A percentile compares a stretch with the other conserved stretches of the same genome.
These are phyloP conservation scores for Eupsilia transversa DNA, from an alignment of 2,888 invertebrate genomes.

Conservation along the genomic window DNA sequence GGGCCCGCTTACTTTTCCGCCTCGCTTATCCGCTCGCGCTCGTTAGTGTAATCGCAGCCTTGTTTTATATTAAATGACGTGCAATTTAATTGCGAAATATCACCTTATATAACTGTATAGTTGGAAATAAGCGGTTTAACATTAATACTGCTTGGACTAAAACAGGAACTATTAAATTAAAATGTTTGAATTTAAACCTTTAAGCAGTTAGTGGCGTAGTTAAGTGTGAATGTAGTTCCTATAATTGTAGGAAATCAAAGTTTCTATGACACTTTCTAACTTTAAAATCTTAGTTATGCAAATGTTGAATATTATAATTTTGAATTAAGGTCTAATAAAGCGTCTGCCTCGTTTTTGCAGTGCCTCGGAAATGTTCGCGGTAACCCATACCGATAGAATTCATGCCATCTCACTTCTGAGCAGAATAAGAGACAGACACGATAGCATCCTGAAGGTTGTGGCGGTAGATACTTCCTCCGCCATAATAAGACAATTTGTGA, in stretches of 20 bases:
- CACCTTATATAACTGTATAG: constrained; percentile 16
- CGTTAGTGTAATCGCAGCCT: constrained; percentile 83
- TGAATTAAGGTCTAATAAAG: not conserved
- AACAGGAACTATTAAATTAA: constrained; percentile 34
- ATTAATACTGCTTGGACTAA: constrained; percentile 10
- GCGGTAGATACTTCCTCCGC: not conserved
- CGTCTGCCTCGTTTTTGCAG: not conserved
- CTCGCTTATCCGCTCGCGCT: constrained; percentile 82
- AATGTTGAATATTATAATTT: constrained; percentile 1
- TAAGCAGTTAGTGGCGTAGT: constrained; percentile 2
- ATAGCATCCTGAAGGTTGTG: not conserved
- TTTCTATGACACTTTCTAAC: constrained; percentile 4
- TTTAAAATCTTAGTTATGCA: not conserved
- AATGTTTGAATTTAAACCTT: constrained; percentile 18
- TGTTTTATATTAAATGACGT: constrained; percentile 74
- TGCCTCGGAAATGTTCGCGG: not conserved
- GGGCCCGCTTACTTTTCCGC: constrained; percentile 83
- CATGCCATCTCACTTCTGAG: not conserved
- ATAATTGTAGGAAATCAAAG: not conserved
- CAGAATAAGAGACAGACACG: not conserved
- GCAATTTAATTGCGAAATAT: constrained; percentile 74
- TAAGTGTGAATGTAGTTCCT: constrained; percentile 1
- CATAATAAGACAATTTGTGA: not conserved
- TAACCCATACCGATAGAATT: not conserved
- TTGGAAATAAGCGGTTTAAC: constrained; percentile 23